A percentile compares a stretch with the other conserved stretches of the same genome.
Conservation (phyloP, 1,140 invertebrate species). For the Drosophila lowei region DNA sequence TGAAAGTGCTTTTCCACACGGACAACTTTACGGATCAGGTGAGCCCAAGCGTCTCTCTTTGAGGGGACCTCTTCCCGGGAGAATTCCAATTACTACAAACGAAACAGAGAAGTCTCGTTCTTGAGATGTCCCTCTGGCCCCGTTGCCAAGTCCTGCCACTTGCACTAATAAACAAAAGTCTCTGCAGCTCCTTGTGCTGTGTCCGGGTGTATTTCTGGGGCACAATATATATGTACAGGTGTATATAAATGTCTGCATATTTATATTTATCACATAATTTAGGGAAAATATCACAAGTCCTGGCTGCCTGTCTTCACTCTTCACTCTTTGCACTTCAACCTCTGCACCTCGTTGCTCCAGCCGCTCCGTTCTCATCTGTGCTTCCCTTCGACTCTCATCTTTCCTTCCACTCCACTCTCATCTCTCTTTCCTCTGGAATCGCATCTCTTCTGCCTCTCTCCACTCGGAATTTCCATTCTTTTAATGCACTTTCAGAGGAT, state of each 20-base stretch:
- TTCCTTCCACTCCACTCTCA: too few relatives aligned
- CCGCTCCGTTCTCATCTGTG: neutral
- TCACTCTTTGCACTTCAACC: slow-evolving; percentile 13
- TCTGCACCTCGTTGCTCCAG: slow-evolving; percentile 1
- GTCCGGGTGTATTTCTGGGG: slow-evolving; percentile 31
- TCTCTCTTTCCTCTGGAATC: too few relatives aligned
- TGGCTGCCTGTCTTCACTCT: slow-evolving; percentile 45
- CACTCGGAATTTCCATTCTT: too few relatives aligned
- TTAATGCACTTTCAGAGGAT: too few relatives aligned
- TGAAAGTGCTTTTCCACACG: slow-evolving; percentile 94
- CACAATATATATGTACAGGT: slow-evolving; percentile 3
- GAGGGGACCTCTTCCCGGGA: slow-evolving; percentile 8
- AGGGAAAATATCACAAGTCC: slow-evolving; percentile 71
- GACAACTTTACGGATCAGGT: slow-evolving; percentile 96
- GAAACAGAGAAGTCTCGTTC: slow-evolving; percentile 24
- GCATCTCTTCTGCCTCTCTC: too few relatives aligned
- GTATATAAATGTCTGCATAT: slow-evolving; percentile 45
- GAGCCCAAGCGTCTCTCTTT: slow-evolving; percentile 78
- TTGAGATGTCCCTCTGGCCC: neutral
- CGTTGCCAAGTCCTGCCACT: slow-evolving; percentile 41
- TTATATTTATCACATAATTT: slow-evolving; percentile 81
- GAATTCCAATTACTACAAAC: slow-evolving; percentile 69
- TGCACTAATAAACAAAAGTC: slow-evolving; percentile 52
- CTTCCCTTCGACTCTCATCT: too few relatives aligned
- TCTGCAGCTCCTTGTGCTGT: slow-evolving; percentile 17